Conservation (phyloP, 1,140 invertebrate genomes). For the Drosophila willistoni region DNA sequence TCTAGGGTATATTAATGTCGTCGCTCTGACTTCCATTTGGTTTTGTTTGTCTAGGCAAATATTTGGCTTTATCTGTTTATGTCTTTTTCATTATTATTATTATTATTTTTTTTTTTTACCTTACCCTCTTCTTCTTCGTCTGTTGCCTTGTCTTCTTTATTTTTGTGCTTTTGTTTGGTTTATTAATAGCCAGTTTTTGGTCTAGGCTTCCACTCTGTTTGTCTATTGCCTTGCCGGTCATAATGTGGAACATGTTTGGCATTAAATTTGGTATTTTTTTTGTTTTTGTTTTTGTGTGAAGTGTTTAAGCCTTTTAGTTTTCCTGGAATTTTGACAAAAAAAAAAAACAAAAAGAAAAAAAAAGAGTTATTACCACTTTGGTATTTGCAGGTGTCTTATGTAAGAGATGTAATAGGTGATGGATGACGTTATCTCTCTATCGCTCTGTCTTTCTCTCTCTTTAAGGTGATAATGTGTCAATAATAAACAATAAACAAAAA, state of each 20-base stretch:
- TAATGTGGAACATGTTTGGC: constrained; percentile 34
- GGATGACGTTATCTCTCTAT: constrained; percentile 11
- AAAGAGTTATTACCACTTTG: constrained; percentile 36
- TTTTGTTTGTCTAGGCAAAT: constrained; percentile 57
- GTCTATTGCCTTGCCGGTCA: constrained; percentile 23
- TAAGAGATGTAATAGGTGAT: constrained; percentile 40
- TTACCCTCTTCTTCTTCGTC: constrained; percentile 10
- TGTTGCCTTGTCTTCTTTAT: constrained; percentile 20
- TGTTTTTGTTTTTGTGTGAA: too few species aligned
- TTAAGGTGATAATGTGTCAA: constrained; percentile 6
- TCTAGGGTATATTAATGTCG: background rate
- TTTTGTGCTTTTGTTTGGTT: constrained; percentile 24
- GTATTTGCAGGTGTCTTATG: constrained; percentile 45
- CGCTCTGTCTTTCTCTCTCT: background rate
- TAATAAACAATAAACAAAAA: background rate
- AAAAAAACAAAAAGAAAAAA: background rate
- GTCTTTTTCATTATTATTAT: constrained; percentile 22
- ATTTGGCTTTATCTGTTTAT: constrained; percentile 56
- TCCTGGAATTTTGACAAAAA: constrained; percentile 8
- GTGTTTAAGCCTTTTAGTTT: constrained; percentile 3
- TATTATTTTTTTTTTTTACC: constrained; percentile 13
- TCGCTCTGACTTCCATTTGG: constrained; percentile 1
- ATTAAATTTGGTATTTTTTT: constrained; percentile 20
- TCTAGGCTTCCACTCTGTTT: constrained; percentile 26
- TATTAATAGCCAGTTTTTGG: constrained; percentile 56